phyloP scores from a whole-genome alignment of 1,140 invertebrate genomes.

The Leguminivora glycinivorella region DNA sequence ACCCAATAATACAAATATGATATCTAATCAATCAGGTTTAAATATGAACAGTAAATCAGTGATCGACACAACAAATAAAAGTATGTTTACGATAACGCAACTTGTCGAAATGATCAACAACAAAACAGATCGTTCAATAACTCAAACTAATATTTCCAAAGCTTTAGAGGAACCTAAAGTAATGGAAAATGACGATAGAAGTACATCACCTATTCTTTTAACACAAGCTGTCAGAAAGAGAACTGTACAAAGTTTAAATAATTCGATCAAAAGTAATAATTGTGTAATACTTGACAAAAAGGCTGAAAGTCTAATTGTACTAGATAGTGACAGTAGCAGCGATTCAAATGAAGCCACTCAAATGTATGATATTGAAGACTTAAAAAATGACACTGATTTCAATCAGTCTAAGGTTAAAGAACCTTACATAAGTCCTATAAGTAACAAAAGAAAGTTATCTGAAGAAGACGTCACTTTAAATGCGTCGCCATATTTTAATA shows the following conservation, averaged over 20 bases:
- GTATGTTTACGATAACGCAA: constrained; percentile 67
- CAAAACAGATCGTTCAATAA: constrained; percentile 38
- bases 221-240: constrained; percentile 58
- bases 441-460: constrained; percentile 57
- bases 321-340: constrained; percentile 64
- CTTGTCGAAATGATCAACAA: constrained; percentile 69
- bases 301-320: constrained; percentile 51
- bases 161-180: background rate
- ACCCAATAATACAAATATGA: constrained; percentile 16
- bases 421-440: constrained; percentile 18
- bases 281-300: constrained; percentile 32
- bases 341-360: constrained; percentile 51
- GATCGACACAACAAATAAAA: constrained; percentile 48
- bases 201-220: constrained; percentile 60
- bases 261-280: constrained; percentile 25
- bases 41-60: constrained; percentile 29
- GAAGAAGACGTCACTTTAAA: constrained; percentile 40
- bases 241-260: constrained; percentile 2
- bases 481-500: constrained; percentile 64
- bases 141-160: background rate
- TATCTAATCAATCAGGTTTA: constrained; percentile 29
- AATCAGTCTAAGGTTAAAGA: background rate
- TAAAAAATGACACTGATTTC: constrained; percentile 18
- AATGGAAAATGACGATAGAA: constrained; percentile 39
- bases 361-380: constrained; percentile 40